Evolutionary conservation across 2,888 invertebrate species (phyloP), one percentile per base, ranked within the genome.

Genomic region (Drosophila quinaria): DNA sequence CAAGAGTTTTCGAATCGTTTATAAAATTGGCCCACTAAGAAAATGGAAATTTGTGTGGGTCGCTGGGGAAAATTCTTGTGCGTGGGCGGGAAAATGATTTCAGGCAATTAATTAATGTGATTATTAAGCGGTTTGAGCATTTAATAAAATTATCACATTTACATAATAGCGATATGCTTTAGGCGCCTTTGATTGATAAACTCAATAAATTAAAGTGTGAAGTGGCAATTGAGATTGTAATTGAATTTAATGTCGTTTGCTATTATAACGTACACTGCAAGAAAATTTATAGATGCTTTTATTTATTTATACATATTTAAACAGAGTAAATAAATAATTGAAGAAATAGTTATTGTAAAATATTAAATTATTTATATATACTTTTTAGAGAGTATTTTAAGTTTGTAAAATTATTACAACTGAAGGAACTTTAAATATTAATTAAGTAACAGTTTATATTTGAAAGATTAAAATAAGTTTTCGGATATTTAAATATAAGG

Each of bases 1-100:
- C 81, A 85, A 81, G 77, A 80, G 78, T 80, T 80, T 91, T 90
- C 77, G 70, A 91, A 90, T 84, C 80, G 89, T 70, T 90, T 91
- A 91, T 90, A 91, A 90, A 89, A 81, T 13, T 13, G 15, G 22
- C 13, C 31, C 37, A 11, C 35, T 15, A 35, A 29, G n/a, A 13
- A 39, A 42, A 55, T 5, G 35, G 39, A 25, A 29, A 29, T 29
- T 29, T 29, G 29, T 61, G 61, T 39, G 63, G 41, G 61, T 19
- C 3, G 47, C n/a, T 22, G 25, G n/a, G 51, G 15, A 39, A 54
- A 42, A 39, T 46, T 37, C 17, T 33, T 19, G 41, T 41, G 50
- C 17, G 49, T 5, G 50, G 13, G 8, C 25, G 8, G 19, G n/a
- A 42, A 42, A 46, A 52, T 49, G 13, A 49, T 51, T 67, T 54